Conservation (phyloP, 2,888 invertebrate genomes). For the Pachydiplax longipennis region DNA sequence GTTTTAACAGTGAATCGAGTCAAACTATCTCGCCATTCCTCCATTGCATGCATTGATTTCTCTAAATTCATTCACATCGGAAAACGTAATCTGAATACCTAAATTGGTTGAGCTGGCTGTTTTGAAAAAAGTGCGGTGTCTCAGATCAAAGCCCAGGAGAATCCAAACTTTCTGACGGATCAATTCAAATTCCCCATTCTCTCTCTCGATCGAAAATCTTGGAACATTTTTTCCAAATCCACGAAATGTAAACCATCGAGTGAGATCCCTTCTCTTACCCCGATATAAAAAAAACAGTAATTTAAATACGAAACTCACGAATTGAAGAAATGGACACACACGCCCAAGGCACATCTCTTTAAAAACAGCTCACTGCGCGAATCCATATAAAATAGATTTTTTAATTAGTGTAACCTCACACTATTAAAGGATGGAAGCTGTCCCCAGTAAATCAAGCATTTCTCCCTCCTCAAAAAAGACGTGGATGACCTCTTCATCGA, state of each 20-base stretch:
- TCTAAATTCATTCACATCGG: too few species aligned
- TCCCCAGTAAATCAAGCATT: neutral
- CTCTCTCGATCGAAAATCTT: neutral
- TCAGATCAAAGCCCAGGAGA: neutral
- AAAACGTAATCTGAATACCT: too few species aligned
- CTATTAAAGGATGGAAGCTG: neutral
- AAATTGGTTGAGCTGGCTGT: too few species aligned
- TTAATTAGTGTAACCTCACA: conserved; percentile 6
- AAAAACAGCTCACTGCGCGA: neutral
- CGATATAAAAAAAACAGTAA: neutral
- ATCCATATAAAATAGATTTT: neutral
- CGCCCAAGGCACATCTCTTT: neutral
- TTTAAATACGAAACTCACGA: neutral
- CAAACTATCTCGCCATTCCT: too few species aligned
- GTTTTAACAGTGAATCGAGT: too few species aligned
- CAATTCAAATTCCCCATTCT: neutral
- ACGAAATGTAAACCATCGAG: neutral
- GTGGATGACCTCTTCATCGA: neutral
- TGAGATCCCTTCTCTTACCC: neutral
- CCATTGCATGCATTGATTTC: too few species aligned
- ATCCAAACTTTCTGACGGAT: neutral
- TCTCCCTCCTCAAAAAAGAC: neutral
- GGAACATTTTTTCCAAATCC: neutral
- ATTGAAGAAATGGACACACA: conserved; percentile 4
- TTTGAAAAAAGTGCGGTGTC: too few species aligned